These are phyloP conservation scores for Garra rufa DNA, from an alignment of 2,113 vertebrate species.

Conservation along the genomic window DNA sequence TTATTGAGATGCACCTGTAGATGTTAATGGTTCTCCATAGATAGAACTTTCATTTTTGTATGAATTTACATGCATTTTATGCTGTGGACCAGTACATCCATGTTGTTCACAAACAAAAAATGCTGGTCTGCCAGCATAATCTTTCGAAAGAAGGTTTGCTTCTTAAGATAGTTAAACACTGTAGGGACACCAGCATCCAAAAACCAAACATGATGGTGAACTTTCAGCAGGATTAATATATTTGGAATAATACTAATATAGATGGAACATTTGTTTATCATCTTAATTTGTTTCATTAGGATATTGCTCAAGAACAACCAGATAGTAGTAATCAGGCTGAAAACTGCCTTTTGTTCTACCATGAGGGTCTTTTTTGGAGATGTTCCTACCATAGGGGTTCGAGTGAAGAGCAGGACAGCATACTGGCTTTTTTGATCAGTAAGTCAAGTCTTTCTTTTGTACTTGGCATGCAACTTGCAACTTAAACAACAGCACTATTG, in stretches of 20 bases:
- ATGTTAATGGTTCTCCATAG: not conserved
- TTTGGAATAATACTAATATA: not conserved
- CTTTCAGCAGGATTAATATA: not conserved
- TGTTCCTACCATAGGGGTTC: conserved; percentile 79
- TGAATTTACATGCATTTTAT: not conserved
- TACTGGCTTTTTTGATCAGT: conserved; percentile 87
- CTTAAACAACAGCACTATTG: not conserved
- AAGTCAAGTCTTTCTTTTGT: conserved; percentile 62
- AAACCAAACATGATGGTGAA: not conserved
- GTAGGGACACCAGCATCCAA: not conserved
- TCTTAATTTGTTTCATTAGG: conserved; percentile 23
- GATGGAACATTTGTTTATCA: not conserved
- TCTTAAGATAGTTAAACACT: not conserved
- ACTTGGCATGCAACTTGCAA: not conserved
- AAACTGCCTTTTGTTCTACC: conserved; percentile 73
- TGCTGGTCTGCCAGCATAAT: not conserved
- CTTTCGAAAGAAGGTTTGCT: not conserved
- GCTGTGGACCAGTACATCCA: not conserved
- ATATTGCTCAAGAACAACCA: not conserved
- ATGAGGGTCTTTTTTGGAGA: conserved; percentile 89
- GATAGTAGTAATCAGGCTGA: not conserved
- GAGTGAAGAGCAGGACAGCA: conserved; percentile 64
- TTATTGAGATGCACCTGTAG: too few species aligned
- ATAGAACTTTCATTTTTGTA: not conserved
- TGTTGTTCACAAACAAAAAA: not conserved